Conservation (phyloP, 2,888 invertebrate genomes). For the Tanaodytes sp. region DNA sequence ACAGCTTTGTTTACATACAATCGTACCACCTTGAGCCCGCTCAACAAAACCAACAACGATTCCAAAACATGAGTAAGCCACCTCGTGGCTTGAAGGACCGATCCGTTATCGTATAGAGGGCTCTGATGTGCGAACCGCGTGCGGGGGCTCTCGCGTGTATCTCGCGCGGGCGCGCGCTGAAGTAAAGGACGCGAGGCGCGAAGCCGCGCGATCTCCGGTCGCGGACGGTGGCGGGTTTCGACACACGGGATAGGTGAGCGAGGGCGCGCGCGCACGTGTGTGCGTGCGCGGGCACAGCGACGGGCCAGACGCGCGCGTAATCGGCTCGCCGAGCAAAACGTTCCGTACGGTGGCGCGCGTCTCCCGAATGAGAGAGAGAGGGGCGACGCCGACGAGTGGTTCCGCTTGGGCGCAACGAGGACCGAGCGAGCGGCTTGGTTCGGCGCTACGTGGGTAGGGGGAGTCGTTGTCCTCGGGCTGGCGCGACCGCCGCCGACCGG, state of each 20-base stretch:
- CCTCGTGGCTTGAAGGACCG: too few species aligned
- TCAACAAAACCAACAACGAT: too few species aligned
- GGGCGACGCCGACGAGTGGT: background rate
- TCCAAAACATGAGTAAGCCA: too few species aligned
- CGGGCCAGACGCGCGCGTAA: conserved; percentile 40
- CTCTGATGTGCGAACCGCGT: too few species aligned
- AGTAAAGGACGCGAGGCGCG: too few species aligned
- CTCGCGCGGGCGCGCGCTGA: too few species aligned
- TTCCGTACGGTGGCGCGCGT: conserved; percentile 6
- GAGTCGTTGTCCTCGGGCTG: conserved; percentile 25
- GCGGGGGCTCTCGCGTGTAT: too few species aligned
- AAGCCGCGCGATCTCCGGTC: too few species aligned
- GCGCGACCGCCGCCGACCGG: background rate
- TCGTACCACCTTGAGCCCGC: too few species aligned
- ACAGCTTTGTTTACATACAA: too few species aligned
- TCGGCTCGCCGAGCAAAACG: conserved; percentile 38
- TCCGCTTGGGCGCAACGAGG: background rate
- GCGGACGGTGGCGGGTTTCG: too few species aligned
- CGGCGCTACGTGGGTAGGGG: background rate
- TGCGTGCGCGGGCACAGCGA: conserved; percentile 6
- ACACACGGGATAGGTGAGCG: conserved; percentile 27
- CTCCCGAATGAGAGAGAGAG: background rate
- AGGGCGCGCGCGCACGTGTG: conserved; percentile 8
- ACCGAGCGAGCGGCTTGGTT: background rate
- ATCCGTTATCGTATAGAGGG: too few species aligned